Percentiles rank a stretch among this genome's conserved stretches.
Evolutionary conservation across 2,888 invertebrate species (phyloP).

Genomic region (Erpobdella octoculata): DNA sequence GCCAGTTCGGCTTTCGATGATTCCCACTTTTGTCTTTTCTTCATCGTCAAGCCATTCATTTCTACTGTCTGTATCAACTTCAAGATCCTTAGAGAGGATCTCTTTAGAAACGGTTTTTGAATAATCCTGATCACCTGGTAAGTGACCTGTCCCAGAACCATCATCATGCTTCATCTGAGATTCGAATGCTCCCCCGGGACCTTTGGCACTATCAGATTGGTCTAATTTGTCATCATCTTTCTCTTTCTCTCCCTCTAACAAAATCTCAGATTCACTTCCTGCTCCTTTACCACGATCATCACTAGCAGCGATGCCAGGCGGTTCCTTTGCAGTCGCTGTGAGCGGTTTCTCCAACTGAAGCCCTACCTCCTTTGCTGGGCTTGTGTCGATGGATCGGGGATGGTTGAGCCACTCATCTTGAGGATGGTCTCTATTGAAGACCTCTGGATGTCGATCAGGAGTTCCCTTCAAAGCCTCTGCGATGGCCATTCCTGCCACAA

Average conservation of each 20-base stretch:
- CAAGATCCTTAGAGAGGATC: too few species aligned
- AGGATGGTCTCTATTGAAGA: constrained; percentile 21
- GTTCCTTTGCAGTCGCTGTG: too few species aligned
- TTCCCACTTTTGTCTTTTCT: constrained; percentile 43
- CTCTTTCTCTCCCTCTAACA: not conserved
- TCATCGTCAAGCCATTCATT: constrained; percentile 48
- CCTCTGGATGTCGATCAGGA: constrained; percentile 21
- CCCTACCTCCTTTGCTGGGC: too few species aligned
- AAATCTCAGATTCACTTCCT: not conserved
- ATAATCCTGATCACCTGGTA: not conserved
- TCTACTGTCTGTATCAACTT: too few species aligned
- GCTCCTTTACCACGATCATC: not conserved
- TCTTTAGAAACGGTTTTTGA: too few species aligned
- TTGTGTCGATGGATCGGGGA: too few species aligned
- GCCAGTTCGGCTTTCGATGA: not conserved
- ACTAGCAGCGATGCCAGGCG: too few species aligned
- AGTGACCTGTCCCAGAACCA: not conserved
- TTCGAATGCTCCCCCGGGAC: not conserved
- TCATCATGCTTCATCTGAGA: not conserved
- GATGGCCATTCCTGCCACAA: constrained; percentile 70
- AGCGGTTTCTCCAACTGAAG: too few species aligned
- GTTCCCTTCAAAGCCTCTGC: constrained; percentile 63
- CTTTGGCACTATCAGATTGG: not conserved
- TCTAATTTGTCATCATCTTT: not conserved
- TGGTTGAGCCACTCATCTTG: not conserved